These are phyloP conservation scores for Zootoca vivipara DNA, from an alignment of 2,113 vertebrate genomes.

Conservation along the genomic window DNA sequence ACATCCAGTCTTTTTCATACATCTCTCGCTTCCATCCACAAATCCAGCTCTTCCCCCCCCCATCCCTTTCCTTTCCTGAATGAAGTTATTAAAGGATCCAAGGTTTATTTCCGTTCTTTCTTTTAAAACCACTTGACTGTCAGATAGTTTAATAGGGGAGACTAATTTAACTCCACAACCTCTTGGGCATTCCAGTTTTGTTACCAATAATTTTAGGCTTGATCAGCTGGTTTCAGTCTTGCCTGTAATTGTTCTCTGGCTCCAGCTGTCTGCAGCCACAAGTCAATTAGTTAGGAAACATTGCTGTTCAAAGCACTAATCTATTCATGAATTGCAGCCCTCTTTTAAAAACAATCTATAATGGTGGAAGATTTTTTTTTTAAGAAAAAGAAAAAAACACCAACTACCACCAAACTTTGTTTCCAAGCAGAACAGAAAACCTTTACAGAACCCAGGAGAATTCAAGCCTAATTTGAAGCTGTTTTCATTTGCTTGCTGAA, in stretches of 20 bases:
- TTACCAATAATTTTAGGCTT: slow-evolving; percentile 49
- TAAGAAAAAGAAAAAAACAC: background rate
- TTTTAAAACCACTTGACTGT: slow-evolving; percentile 41
- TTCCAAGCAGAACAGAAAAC: slow-evolving; percentile 42
- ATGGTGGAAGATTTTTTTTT: background rate
- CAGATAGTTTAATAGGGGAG: slow-evolving; percentile 56
- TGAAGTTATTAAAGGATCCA: slow-evolving; percentile 64
- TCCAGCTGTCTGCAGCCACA: background rate
- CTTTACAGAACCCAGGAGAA: slow-evolving; percentile 15
- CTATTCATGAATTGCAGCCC: slow-evolving; percentile 29
- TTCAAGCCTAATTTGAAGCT: slow-evolving; percentile 28
- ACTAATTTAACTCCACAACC: slow-evolving; percentile 60
- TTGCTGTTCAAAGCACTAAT: slow-evolving; percentile 19
- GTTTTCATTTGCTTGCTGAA: slow-evolving; percentile 41
- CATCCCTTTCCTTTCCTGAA: slow-evolving; percentile 37
- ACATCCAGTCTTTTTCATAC: background rate
- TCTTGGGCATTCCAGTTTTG: slow-evolving; percentile 39
- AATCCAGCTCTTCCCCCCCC: slow-evolving; percentile 16
- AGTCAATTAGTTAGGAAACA: slow-evolving; percentile 31
- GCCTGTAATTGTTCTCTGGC: slow-evolving; percentile 26
- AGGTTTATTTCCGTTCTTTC: slow-evolving; percentile 61
- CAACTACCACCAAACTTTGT: slow-evolving; percentile 19
- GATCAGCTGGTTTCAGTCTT: slow-evolving; percentile 50
- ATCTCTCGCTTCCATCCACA: background rate
- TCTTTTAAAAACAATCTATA: slow-evolving; percentile 36